A percentile compares a stretch with the other conserved stretches of the same genome.
Evolutionary conservation across 2,888 invertebrate genomes (phyloP).

Genomic region (Cryptocheilus praepositus): DNA sequence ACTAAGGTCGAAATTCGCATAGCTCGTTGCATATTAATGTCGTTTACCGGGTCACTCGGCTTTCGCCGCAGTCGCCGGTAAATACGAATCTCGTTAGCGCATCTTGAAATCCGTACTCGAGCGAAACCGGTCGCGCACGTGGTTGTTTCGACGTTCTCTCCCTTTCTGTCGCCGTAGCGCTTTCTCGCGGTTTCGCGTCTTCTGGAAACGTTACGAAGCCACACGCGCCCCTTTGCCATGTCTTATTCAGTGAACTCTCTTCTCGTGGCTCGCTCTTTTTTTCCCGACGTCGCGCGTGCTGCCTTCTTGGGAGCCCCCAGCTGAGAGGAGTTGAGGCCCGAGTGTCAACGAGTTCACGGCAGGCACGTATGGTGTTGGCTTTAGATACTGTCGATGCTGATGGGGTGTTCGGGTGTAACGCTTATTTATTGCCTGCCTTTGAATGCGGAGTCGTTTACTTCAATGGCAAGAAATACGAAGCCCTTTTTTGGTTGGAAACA

Average conservation of each 20-base stretch:
- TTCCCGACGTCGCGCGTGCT: conserved; percentile 16
- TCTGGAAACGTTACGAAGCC: conserved; percentile 12
- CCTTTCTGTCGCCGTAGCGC: conserved; percentile 19
- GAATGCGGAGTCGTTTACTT: no score
- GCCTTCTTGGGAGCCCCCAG: conserved; percentile 40
- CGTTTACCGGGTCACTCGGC: conserved; percentile 14
- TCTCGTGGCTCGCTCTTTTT: neutral
- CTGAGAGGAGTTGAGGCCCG: conserved; percentile 30
- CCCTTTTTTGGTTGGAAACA: no score
- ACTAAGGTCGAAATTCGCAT: no score
- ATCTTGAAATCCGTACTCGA: conserved; percentile 30
- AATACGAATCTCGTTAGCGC: conserved; percentile 16
- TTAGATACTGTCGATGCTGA: no score
- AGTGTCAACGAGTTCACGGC: conserved; percentile 3
- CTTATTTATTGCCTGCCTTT: no score
- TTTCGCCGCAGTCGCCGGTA: conserved; percentile 10
- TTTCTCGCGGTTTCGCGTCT: conserved; percentile 16
- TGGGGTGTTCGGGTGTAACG: no score
- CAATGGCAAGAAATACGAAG: no score
- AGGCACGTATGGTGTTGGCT: no score
- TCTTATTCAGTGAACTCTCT: conserved; percentile 18
- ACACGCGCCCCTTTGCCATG: conserved; percentile 11
- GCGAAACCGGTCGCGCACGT: conserved; percentile 19
- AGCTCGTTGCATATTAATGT: neutral
- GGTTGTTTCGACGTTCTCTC: no score